These are phyloP conservation scores for Amitus sp. DNA, from an alignment of 2,888 invertebrate genomes.

Conservation along the genomic window DNA sequence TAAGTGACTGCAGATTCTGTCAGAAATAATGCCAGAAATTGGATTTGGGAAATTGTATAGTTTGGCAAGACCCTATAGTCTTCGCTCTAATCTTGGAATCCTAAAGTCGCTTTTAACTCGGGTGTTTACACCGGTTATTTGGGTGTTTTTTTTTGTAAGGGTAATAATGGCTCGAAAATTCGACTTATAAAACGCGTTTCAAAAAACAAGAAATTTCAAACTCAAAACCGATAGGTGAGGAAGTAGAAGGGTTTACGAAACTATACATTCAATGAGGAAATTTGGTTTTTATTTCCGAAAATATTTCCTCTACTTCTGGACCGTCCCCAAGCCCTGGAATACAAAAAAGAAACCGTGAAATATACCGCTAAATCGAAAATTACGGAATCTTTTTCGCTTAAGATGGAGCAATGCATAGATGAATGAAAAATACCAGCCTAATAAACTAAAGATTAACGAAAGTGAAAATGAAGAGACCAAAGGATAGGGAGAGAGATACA, in stretches of 20 bases:
- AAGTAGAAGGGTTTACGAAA: conserved; percentile 53
- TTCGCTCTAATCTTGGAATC: too few relatives aligned
- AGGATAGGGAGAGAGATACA: conserved; percentile 40
- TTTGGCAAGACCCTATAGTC: too few relatives aligned
- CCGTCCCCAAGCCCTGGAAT: conserved; percentile 63
- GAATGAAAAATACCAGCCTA: too few relatives aligned
- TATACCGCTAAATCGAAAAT: conserved; percentile 3
- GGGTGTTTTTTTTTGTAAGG: too few relatives aligned
- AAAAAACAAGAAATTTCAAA: neutral
- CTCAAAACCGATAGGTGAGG: conserved; percentile 24
- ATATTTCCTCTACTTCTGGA: conserved; percentile 58
- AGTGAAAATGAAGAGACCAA: conserved; percentile 9
- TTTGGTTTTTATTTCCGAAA: conserved; percentile 65
- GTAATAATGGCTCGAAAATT: too few relatives aligned
- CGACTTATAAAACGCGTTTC: neutral
- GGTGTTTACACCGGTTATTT: too few relatives aligned
- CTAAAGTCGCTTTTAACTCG: too few relatives aligned
- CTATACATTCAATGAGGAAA: conserved; percentile 60
- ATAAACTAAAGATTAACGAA: neutral
- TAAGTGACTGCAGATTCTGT: too few relatives aligned
- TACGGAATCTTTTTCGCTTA: neutral
- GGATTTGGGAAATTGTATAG: too few relatives aligned
- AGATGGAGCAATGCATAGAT: too few relatives aligned
- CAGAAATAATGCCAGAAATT: too few relatives aligned
- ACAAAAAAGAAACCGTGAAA: conserved; percentile 58